Evolutionary conservation across 2,113 vertebrate species (phyloP), one percentile per base, ranked within the genome.

Genomic region (Cyrtonyx montezumae): DNA sequence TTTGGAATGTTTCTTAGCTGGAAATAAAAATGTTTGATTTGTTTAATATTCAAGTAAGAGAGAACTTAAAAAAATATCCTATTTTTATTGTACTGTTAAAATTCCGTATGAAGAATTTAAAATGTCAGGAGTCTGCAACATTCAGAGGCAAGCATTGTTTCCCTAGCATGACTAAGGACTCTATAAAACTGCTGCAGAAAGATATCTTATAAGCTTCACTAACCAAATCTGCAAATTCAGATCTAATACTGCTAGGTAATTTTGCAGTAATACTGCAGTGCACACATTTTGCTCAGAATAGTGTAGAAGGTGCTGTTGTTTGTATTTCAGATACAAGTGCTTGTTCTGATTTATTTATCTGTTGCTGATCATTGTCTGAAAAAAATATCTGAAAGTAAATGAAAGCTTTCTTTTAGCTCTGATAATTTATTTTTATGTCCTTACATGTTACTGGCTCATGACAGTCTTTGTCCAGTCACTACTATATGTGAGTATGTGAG

Each of bases 231-330:
- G 28, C 22, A 66, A 45, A 70, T 71, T 81, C 74, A 55, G 23
- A 28, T 75, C 42, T n/a, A 58, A 69, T 32, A 26, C 13, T 56
- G 13, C 49, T 45, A 11, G 5, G 18, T 36, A 19, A 19, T 59
- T 46, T 51, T 21, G 3, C 8, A 74, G 26, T 14, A 68, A 0
- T 53, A 0, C 14, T 79, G 34, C 25, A 86, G 32, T 22, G 78
- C 5, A 7, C 4, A 4, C 0, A 0, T 34, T 11, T 90, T 83
- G 13, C 18, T 88, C 32, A 83, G 16, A 32, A 55, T 7, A 45
- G 13, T 19, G 14, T 37, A 67, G 34, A 28, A 66, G 8, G 13
- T 48, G 26, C 8, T 43, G 4, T 19, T 49, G 8, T 58, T 65
- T 46, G 20, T 45, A 15, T 66, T 71, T 11, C 22, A 69, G 40